Conservation (phyloP, 2,888 invertebrate genomes). For the Eutolmus rufibarbis region DNA sequence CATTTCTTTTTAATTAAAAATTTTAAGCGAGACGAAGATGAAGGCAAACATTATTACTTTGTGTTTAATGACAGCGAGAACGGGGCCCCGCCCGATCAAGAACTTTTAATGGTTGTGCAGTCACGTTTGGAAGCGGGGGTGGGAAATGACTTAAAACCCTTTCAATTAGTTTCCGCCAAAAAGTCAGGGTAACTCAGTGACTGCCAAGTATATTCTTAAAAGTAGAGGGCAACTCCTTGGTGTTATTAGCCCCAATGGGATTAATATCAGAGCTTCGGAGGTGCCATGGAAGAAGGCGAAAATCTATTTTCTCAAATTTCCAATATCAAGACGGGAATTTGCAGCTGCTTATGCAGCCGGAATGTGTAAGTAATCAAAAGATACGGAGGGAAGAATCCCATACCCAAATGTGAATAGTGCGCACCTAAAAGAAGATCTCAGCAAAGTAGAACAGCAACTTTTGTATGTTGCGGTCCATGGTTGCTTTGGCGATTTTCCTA, state of each 20-base stretch:
- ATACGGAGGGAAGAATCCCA: neutral
- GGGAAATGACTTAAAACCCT: constrained; percentile 24
- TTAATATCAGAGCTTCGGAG: neutral
- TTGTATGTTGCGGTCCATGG: neutral
- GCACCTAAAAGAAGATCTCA: neutral
- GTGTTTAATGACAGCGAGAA: constrained; percentile 15
- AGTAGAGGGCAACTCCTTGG: neutral
- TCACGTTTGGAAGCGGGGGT: constrained; percentile 2
- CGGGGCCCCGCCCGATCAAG: neutral
- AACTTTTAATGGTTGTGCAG: constrained; percentile 39
- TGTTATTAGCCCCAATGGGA: neutral
- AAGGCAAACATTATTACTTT: constrained; percentile 33
- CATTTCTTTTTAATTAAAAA: constrained; percentile 22
- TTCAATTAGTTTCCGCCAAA: constrained; percentile 13
- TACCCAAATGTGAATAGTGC: neutral
- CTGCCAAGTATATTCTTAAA: neutral
- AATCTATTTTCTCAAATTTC: neutral
- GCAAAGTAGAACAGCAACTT: neutral
- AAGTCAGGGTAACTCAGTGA: neutral
- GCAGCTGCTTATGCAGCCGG: neutral
- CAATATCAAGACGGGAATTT: neutral
- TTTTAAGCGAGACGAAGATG: neutral
- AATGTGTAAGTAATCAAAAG: neutral
- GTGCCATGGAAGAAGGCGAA: neutral
- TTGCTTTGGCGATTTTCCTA: neutral